phyloP scores from a whole-genome alignment of 2,888 invertebrate genomes.

The Lasioglossum figueresi region DNA sequence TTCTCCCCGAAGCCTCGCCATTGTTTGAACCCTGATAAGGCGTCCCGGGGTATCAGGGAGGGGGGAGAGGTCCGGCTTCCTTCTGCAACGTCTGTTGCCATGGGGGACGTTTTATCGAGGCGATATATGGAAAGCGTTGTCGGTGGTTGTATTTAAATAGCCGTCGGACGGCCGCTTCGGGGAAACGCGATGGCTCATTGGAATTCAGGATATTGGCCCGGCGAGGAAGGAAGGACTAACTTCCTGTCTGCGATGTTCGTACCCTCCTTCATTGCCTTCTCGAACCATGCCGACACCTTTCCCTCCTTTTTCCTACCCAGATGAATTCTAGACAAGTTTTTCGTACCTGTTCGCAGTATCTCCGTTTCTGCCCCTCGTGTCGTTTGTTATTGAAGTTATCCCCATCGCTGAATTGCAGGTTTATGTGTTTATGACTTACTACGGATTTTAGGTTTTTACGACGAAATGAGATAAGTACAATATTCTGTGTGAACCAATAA shows the following conservation, averaged over 20 bases:
- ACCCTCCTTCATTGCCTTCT: slow-evolving; percentile 54
- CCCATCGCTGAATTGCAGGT: too few species aligned
- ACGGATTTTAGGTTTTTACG: too few species aligned
- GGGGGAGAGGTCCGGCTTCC: not conserved
- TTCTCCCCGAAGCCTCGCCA: slow-evolving; percentile 14
- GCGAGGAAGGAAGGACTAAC: slow-evolving; percentile 76
- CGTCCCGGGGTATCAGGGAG: not conserved
- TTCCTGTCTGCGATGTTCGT: slow-evolving; percentile 69
- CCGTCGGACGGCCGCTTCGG: slow-evolving; percentile 72
- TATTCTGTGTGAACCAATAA: too few species aligned
- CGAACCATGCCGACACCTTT: slow-evolving; percentile 46
- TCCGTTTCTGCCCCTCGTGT: not conserved
- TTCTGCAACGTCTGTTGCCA: slow-evolving; percentile 29
- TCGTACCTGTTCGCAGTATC: not conserved
- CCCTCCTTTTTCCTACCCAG: slow-evolving; percentile 20
- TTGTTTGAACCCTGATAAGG: slow-evolving; percentile 18
- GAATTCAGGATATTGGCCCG: slow-evolving; percentile 81
- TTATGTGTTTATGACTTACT: not conserved
- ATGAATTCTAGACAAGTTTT: slow-evolving; percentile 45
- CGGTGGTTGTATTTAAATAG: slow-evolving; percentile 75
- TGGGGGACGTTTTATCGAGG: slow-evolving; percentile 29
- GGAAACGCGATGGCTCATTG: slow-evolving; percentile 76
- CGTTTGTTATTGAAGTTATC: too few species aligned
- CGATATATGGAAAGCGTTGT: slow-evolving; percentile 53
- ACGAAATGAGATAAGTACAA: too few species aligned